Evolutionary conservation across 2,888 invertebrate species (phyloP).

Genomic region (Trichogramma evanescens): DNA sequence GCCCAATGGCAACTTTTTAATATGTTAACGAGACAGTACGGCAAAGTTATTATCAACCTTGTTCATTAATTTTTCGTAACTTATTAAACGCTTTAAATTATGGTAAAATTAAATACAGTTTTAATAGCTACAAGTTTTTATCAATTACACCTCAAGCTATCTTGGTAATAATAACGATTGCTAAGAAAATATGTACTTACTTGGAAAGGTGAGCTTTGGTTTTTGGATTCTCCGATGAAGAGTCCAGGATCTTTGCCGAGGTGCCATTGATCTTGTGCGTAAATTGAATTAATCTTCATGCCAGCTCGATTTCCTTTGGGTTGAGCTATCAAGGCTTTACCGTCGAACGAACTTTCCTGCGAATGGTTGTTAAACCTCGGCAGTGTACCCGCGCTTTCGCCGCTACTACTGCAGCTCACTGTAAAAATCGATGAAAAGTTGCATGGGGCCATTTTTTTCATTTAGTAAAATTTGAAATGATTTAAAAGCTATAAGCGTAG

Average conservation of each 20-base stretch:
- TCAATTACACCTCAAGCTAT: no score
- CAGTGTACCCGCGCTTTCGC: constrained; percentile 30
- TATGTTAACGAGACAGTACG: no score
- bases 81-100: no score
- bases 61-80: no score
- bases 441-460: background rate
- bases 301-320: constrained; percentile 25
- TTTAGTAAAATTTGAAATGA: no score
- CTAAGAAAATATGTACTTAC: constrained; percentile 25
- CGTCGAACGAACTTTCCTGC: constrained; percentile 25
- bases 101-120: no score
- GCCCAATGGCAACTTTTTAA: no score
- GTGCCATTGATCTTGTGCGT: constrained; percentile 42
- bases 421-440: constrained; percentile 10
- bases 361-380: constrained; percentile 27
- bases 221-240: constrained; percentile 37
- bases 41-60: no score
- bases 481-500: background rate
- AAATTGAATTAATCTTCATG: constrained; percentile 45
- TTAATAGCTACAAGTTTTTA: no score
- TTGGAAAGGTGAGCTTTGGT: constrained; percentile 37
- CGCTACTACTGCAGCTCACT: constrained; percentile 17
- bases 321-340: constrained; percentile 31
- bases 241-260: constrained; percentile 34
- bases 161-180: no score